Conservation (phyloP, 2,113 vertebrate species). For the Alaudala cheleensis region DNA sequence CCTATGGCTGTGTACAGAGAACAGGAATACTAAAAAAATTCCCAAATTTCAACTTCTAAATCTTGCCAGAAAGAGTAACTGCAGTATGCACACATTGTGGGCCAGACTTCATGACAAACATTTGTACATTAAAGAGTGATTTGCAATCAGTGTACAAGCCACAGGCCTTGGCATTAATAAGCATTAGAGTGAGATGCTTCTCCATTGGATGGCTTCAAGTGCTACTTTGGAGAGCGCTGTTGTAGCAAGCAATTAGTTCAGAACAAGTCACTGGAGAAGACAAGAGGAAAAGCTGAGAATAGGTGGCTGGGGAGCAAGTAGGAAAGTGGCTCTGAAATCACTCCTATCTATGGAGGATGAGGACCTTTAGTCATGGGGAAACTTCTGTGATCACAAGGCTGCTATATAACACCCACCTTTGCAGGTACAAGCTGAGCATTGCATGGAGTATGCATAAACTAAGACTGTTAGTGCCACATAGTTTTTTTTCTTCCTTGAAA, state of each 20-base stretch:
- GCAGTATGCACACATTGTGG: fast-evolving
- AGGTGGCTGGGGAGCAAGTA: background rate
- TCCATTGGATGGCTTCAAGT: background rate
- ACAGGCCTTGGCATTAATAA: background rate
- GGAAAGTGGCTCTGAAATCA: background rate
- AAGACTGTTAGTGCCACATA: background rate
- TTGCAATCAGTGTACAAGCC: background rate
- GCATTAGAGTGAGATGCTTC: background rate
- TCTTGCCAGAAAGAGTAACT: background rate
- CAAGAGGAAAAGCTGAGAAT: background rate
- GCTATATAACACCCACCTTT: background rate
- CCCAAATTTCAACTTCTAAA: background rate
- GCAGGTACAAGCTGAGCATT: background rate
- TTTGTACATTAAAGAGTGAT: background rate
- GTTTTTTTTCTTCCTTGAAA: background rate
- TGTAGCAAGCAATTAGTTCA: background rate
- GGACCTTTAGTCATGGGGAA: background rate
- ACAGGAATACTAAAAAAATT: background rate
- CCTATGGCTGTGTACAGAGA: background rate
- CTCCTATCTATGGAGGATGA: background rate
- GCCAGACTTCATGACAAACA: background rate
- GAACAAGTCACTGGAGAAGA: background rate
- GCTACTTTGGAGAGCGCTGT: background rate
- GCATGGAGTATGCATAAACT: background rate
- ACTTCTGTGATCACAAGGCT: background rate